Evolutionary conservation across 2,797 vertebrate genomes (phyloP).

Genomic region (Micrastur ruficollis): DNA sequence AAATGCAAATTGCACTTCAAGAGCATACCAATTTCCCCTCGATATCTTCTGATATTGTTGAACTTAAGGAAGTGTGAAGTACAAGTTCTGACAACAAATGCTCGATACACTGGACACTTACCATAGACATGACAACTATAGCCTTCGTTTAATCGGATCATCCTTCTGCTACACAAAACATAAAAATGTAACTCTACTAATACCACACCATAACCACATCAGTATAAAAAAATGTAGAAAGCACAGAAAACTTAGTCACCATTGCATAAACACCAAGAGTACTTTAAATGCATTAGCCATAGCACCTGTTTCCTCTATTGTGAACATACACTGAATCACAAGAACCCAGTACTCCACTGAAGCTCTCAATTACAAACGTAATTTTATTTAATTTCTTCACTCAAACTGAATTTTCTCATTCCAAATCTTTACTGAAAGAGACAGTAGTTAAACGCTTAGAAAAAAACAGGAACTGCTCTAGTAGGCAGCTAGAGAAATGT

Average conservation of each 20-base stretch:
- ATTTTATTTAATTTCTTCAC: constrained; percentile 87
- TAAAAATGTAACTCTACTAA: neutral
- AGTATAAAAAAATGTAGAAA: neutral
- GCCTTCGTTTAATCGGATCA: neutral
- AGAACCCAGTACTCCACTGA: neutral
- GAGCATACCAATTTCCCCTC: neutral
- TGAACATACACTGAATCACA: neutral
- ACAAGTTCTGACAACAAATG: neutral
- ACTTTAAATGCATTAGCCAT: fast-evolving
- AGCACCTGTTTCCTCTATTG: neutral
- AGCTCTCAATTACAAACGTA: constrained; percentile 80
- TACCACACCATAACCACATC: neutral
- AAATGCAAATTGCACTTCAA: neutral
- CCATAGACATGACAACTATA: fast-evolving
- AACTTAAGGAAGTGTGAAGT: neutral
- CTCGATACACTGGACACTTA: neutral
- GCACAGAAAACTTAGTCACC: neutral
- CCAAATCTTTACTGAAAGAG: constrained; percentile 78
- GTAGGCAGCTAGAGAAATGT: constrained; percentile 37
- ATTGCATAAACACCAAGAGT: neutral
- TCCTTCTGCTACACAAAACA: neutral
- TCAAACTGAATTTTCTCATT: constrained; percentile 78
- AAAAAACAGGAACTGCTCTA: constrained; percentile 38
- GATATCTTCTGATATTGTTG: neutral
- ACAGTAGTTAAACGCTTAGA: constrained; percentile 47